These are phyloP conservation scores for Epinephelus cyanopodus DNA, from an alignment of 2,113 vertebrate genomes.

Conservation along the genomic window DNA sequence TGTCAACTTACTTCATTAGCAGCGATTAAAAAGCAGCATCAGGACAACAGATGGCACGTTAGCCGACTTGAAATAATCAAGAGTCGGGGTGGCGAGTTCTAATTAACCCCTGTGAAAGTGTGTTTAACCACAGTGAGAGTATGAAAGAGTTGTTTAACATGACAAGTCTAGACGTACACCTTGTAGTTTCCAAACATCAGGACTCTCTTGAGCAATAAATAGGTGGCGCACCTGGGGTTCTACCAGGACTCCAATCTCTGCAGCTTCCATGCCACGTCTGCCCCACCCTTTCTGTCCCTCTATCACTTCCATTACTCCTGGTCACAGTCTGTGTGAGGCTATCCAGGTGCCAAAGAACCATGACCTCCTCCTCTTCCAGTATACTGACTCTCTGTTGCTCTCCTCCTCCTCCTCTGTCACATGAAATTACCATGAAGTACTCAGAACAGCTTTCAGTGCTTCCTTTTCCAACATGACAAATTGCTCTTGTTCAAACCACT, in stretches of 20 bases:
- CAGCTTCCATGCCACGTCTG: not conserved
- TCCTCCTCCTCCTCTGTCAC: conserved; percentile 47
- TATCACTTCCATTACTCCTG: conserved; percentile 48
- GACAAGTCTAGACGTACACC: not conserved
- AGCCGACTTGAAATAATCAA: conserved; percentile 27
- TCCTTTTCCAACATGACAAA: conserved; percentile 61
- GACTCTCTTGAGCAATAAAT: conserved; percentile 4
- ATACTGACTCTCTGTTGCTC: conserved; percentile 11
- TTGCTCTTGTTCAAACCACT: conserved; percentile 42
- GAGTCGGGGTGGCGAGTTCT: not conserved
- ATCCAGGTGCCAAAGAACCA: conserved; percentile 43
- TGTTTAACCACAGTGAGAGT: conserved; percentile 24
- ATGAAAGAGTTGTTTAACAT: not conserved
- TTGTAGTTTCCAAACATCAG: not conserved
- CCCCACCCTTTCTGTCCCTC: not conserved
- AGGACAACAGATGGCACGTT: conserved; percentile 26
- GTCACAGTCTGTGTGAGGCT: conserved; percentile 55
- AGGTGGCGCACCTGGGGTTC: conserved; percentile 19
- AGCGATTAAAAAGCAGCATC: not conserved
- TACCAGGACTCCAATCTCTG: conserved; percentile 15
- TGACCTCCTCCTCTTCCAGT: conserved; percentile 39
- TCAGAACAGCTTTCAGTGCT: conserved; percentile 29
- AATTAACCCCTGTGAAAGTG: conserved; percentile 30
- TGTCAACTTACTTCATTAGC: conserved; percentile 16
- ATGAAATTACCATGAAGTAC: conserved; percentile 59